These are phyloP conservation scores for Coreoperca whiteheadi DNA, from an alignment of 2,113 vertebrate genomes.

Conservation along the genomic window DNA sequence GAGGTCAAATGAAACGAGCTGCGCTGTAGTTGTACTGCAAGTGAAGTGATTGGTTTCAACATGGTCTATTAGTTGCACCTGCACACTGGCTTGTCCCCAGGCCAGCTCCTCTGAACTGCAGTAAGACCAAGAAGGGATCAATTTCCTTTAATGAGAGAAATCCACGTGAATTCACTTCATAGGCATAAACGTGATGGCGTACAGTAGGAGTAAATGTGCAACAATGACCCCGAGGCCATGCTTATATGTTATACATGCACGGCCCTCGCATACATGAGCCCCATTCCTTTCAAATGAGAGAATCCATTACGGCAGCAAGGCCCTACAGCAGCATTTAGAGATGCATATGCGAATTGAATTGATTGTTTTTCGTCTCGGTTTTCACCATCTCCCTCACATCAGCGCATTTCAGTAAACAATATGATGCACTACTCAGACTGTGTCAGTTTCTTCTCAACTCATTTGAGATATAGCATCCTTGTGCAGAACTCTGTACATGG, in stretches of 20 bases:
- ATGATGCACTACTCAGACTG: background rate
- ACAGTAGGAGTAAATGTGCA: fast-evolving
- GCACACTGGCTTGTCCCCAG: constrained; percentile 1
- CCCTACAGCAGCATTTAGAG: background rate
- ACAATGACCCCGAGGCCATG: background rate
- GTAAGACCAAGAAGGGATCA: background rate
- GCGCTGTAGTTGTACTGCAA: background rate
- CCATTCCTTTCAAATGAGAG: background rate
- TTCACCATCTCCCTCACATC: background rate
- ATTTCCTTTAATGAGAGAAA: background rate
- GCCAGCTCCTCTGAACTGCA: background rate
- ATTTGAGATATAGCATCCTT: background rate
- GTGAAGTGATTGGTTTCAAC: constrained; percentile 27
- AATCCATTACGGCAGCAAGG: background rate
- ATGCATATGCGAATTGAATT: background rate
- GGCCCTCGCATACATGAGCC: background rate
- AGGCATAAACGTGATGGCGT: no score
- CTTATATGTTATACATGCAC: background rate
- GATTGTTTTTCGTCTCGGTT: no score
- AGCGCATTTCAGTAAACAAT: no score
- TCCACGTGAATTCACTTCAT: background rate
- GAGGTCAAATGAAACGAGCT: constrained; percentile 51
- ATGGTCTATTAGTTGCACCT: constrained; percentile 41
- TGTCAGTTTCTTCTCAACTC: background rate
- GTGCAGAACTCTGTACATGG: background rate